Evolutionary conservation across 2,797 vertebrate genomes (phyloP).

Genomic region (Sebastolobus alascanus): DNA sequence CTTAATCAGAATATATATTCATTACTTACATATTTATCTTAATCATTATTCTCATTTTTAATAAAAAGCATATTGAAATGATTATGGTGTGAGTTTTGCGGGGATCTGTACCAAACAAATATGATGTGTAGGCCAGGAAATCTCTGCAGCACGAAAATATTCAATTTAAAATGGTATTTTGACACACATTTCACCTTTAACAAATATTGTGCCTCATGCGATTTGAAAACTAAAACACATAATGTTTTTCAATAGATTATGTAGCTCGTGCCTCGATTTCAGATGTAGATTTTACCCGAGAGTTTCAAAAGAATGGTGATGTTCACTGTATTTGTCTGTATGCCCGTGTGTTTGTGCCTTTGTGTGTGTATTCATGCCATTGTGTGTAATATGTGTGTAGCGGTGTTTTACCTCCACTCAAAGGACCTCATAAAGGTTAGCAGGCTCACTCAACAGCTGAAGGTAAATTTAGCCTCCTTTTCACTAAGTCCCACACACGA

Average conservation of each 20-base stretch:
- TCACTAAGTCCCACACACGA: conserved; percentile 71
- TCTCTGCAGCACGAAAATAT: too few relatives aligned
- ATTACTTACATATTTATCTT: too few relatives aligned
- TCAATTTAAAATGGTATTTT: too few relatives aligned
- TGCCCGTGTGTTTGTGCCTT: background rate
- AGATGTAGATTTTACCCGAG: conserved; percentile 28
- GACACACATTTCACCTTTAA: too few relatives aligned
- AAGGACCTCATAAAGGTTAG: conserved; percentile 73
- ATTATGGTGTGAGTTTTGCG: too few relatives aligned
- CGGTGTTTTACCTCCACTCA: conserved; percentile 67
- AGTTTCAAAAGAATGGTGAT: conserved; percentile 15
- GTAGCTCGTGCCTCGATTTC: conserved; percentile 43
- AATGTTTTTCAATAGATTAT: conserved; percentile 13
- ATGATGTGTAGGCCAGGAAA: too few relatives aligned
- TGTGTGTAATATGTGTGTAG: conserved; percentile 44
- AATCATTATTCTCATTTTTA: too few relatives aligned
- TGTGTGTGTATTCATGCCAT: conserved; percentile 27
- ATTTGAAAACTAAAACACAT: too few relatives aligned
- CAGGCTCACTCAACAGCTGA: conserved; percentile 69
- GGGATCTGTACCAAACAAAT: too few relatives aligned
- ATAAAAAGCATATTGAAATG: too few relatives aligned
- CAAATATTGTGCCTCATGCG: too few relatives aligned
- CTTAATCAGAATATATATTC: too few relatives aligned
- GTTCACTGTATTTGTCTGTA: background rate
- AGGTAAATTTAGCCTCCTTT: conserved; percentile 77